Base-by-base conservation (phyloP, 2,113 vertebrate genomes). In the Microcebus lehilahytsara region DNA sequence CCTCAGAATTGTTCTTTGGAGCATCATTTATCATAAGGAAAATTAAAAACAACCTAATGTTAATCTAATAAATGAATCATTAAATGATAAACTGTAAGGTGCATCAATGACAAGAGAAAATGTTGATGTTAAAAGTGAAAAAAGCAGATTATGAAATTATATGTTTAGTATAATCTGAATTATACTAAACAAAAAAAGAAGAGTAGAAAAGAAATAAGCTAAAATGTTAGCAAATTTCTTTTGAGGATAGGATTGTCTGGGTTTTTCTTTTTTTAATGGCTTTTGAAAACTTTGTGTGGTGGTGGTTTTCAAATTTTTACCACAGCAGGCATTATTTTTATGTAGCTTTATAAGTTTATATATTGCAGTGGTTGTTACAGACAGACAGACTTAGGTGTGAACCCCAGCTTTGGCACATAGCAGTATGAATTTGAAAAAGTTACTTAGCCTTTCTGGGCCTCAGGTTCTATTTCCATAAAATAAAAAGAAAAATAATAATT, bases 81-180 rank as follows among this genome's bases (percentile, higher is more conserved):
- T 93, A 84, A 78, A 49, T 96, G 56, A 77, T 64, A 69, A 84
- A 46, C 23, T 69, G 42, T 51, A 96, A 56, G 60, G 9, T 64
- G 2, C 19, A 67, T 79, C 77, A 66, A 53, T 91, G 80, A 34
- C 40, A 37, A 37, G 72, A 40, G 60, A 77, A 85, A 89, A 78
- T 94, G 14, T 66, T 83, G 27, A 66, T 89, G 34, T 74, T 85
- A 20, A 88, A 88, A 86, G 56, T 94, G 8, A 56, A 80, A 74
- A 94, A 83, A n/a, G 46, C 23, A 71, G 64, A 85, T 75, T 62
- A 56, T 80, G 32, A 91, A 85, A 56, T 96, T 72, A 86, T 37
- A 1, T n/a, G 9, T 86, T 91, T 85, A 92, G 11, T 85, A 12
- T 89, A 34, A 91, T 95, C 11, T 92, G 23, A 66, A 23, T 88